These are phyloP conservation scores for Amphibalanus amphitrite DNA, from an alignment of 1,140 invertebrate species.

Conservation along the genomic window DNA sequence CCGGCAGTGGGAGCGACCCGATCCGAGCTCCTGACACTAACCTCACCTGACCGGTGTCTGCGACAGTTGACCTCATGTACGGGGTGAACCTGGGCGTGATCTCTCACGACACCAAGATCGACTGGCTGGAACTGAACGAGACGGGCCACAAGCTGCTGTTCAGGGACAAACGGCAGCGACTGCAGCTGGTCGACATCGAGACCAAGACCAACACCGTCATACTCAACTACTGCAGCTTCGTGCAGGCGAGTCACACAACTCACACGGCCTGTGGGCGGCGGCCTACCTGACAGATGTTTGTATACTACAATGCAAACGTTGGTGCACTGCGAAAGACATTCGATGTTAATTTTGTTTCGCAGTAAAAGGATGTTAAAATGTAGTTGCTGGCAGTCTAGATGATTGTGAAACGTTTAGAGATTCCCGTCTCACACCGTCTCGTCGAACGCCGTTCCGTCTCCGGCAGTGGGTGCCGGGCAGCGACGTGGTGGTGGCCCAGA, in stretches of 20 bases:
- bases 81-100: slow-evolving; percentile 57
- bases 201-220: slow-evolving; percentile 42
- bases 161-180: slow-evolving; percentile 56
- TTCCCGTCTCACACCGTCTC: too few species aligned
- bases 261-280: too few species aligned
- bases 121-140: slow-evolving; percentile 96
- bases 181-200: slow-evolving; percentile 40
- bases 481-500: slow-evolving; percentile 94
- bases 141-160: slow-evolving; percentile 75
- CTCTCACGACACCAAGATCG: slow-evolving; percentile 77
- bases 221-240: slow-evolving; percentile 29
- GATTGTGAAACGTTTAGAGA: too few species aligned
- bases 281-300: too few species aligned
- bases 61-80: slow-evolving; percentile 66
- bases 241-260: slow-evolving; percentile 25
- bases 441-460: too few species aligned
- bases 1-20: too few species aligned
- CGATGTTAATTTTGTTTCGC: too few species aligned
- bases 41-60: slow-evolving; percentile 17
- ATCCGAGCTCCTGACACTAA: slow-evolving; percentile 20
- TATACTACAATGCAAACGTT: too few species aligned
- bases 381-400: too few species aligned
- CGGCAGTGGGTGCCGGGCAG: slow-evolving; percentile 76
- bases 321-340: too few species aligned
- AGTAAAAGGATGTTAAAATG: too few species aligned